Evolutionary conservation across 2,113 vertebrate genomes (phyloP), one percentile per base, ranked within the genome.

Genomic region (Chaetura pelagica): DNA sequence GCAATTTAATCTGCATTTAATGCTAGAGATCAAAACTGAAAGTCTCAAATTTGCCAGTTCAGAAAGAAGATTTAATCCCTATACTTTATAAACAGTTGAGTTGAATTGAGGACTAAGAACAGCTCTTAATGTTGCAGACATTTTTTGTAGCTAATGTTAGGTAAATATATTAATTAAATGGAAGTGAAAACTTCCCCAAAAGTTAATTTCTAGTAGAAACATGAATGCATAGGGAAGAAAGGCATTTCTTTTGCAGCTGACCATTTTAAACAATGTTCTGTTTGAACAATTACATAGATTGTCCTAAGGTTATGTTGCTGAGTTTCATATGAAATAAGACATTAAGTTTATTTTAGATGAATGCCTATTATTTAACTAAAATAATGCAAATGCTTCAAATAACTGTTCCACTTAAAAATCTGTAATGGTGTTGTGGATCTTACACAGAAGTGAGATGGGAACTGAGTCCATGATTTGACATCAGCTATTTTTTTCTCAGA

Each of bases 31-130:
- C 18, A 16, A 80, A 76, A 67, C 8, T 57, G 24, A 61, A 72
- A 73, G 8, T 73, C n/a, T 76, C 46, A 69, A 52, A 34, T 83
- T 83, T 22, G 80, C 32, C 27, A 54, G 20, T 63, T 88, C 46
- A 66, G 46, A 78, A 69, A 59, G 38, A 91, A 61, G 19, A 73
- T 76, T 83, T 73, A 69, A 71, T 66, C 0, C 0, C 4, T 76
- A 13, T 52, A 46, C 6, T 79, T 90, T 57, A 49, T 88, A 78
- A 73, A 44, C 21, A 58, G 19, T 42, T 35, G 48, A 80, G 6
- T 29, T 88, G 35, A 89, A 78, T 49, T 77, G 81, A 84, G 22
- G 34, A 29, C 73, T 94, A 91, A 92, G 32, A 94, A 89, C 77
- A 92, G 17, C 30, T 84, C 46, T 69, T 57, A 74, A 78, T 84